Conservation (phyloP, 2,888 invertebrate species). For the Patella caerulea region DNA sequence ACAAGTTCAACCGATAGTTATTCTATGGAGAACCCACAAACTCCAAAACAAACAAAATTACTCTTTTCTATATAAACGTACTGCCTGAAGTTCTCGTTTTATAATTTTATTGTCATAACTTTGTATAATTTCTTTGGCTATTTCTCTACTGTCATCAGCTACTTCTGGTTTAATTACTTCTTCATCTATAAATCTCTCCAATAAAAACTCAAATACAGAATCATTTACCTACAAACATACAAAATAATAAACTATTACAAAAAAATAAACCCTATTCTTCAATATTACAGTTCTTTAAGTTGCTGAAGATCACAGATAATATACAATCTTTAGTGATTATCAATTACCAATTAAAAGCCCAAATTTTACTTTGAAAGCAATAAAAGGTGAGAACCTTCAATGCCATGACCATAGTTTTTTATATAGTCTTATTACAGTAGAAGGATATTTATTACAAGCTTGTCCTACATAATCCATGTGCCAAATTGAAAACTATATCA, state of each 20-base stretch:
- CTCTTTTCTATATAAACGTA: slow-evolving; percentile 24
- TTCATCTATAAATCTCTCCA: slow-evolving; percentile 55
- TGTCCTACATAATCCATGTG: neutral
- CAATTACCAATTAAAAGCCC: no score
- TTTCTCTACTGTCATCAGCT: slow-evolving; percentile 50
- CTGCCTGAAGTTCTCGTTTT: slow-evolving; percentile 56
- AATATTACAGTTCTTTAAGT: no score
- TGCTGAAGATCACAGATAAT: no score
- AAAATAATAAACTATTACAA: neutral
- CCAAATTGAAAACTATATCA: neutral
- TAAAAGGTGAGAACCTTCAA: no score
- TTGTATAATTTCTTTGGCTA: slow-evolving; percentile 57
- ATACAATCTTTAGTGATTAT: no score
- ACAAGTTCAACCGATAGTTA: no score
- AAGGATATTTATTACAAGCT: neutral
- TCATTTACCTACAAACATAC: slow-evolving; percentile 52
- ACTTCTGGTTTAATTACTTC: slow-evolving; percentile 55
- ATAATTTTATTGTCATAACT: slow-evolving; percentile 58
- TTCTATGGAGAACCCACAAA: no score
- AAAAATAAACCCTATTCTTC: no score
- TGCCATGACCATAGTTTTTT: no score
- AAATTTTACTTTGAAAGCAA: no score
- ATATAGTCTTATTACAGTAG: neutral
- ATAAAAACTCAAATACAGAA: slow-evolving; percentile 48
- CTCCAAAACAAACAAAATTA: no score